Base-by-base conservation (phyloP, 2,888 invertebrate genomes). In the Ferdinandea cuprea region DNA sequence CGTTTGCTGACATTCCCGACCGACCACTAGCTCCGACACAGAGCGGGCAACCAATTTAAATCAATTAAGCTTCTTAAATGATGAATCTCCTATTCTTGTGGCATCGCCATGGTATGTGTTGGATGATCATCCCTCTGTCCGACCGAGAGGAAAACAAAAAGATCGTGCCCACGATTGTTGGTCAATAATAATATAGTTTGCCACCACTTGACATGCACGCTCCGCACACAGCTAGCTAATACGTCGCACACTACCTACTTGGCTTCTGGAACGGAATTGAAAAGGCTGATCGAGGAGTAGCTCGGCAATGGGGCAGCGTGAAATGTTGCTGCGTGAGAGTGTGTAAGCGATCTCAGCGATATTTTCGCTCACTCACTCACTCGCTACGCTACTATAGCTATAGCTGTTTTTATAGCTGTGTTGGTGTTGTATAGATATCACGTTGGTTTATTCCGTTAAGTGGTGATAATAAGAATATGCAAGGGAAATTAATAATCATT, bases 41-140 rank as follows among this genome's bases (percentile, higher is more conserved):
- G 40, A 59, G 13, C 25, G 56, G 44, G 50, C 63, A 69, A 68
- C 72, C 83, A 83, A 83, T 83, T 83, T 72, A 83, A 73, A 83
- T 83, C 83, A 83, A 83, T 83, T 78, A 68, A 83, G 58, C 37
- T 48, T 58, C 83, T 83, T 78, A 68, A 72, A 63, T 44, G 37
- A 19, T 3, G 68, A 65, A 40, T 44, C 58, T 69, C 32, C 35
- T 40, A 30, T 65, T 66, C 61, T 74, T 73, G 59, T 59, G 46
- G 8, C 19, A 19, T n/a, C 11, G 8, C 21, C 13, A 30, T 44
- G 44, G 50, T 30, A 35, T 11, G 19, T 46, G 28, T 48, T 21
- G n/a, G 21, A 21, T 25, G 25, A 13, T 21, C 48, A 48, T 2
- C 15, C 19, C 65, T 35, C 50, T n/a, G n/a, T n/a, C n/a, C n/a